Base-by-base conservation (phyloP, 2,797 vertebrate genomes). In the Telmatherina bonti region DNA sequence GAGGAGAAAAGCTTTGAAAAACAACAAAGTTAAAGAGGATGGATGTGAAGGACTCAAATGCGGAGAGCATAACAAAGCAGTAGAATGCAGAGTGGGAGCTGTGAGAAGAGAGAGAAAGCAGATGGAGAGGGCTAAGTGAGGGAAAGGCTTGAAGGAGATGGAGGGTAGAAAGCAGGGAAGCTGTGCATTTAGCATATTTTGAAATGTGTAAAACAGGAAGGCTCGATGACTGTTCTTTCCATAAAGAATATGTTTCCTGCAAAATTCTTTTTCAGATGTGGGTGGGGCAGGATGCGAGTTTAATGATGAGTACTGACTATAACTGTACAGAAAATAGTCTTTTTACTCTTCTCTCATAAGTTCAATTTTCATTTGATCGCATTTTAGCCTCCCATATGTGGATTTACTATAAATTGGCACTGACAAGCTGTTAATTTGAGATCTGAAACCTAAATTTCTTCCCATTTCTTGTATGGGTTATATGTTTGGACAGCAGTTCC, bases 111-210 rank as follows among this genome's bases (percentile, higher is more conserved):
- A 78, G 75, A 62, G 76, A 85, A 81, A 85, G 88, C 88, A 91
- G 85, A 91, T 90, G 85, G 83, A 90, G 82, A 74, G 80, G 87
- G 85, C 85, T 84, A 86, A 87, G 84, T 85, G 86, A 82, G 78
- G 83, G 67, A 89, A 88, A 84, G 63, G 86, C 88, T 88, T 79
- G 67, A 84, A 85, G 87, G 81, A 87, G 66, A 73, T 69, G 30
- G 59, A 83, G 82, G 57, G 67, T 67, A 74, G 76, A 78, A 86
- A 86, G 77, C 73, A 79, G 71, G 67, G 64, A 64, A 88, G 81
- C 84, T 83, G 76, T 67, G 83, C 72, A 85, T 91, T 91, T 84
- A 78, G 87, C 89, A 87, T 81, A 90, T 88, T 88, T 86, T 73
- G 76, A 81, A 79, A 85, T 85, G 83, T 91, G 57, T 82, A 77